These are phyloP conservation scores for Phrynocephalus guinanensis DNA, from an alignment of 2,797 vertebrate genomes.

Conservation along the genomic window DNA sequence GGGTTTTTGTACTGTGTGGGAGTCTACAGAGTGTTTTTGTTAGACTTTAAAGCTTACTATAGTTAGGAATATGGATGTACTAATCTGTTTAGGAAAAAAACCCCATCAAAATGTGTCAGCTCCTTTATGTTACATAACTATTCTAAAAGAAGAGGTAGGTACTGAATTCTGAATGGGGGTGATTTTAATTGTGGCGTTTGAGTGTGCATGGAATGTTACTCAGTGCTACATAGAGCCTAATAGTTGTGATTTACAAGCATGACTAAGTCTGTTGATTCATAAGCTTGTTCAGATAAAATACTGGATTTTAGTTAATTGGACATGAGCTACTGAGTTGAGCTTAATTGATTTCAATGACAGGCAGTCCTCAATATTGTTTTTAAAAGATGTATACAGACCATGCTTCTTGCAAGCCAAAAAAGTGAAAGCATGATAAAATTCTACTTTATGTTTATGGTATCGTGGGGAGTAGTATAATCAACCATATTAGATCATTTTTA, in stretches of 20 bases:
- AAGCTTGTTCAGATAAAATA: background rate
- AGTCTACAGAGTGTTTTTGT: slow-evolving; percentile 68
- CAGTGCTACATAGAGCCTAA: slow-evolving; percentile 15
- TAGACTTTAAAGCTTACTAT: slow-evolving; percentile 72
- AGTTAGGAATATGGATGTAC: slow-evolving; percentile 70
- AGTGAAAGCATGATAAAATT: background rate
- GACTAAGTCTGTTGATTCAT: background rate
- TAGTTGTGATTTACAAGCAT: background rate
- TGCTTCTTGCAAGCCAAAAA: background rate
- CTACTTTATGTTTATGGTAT: background rate
- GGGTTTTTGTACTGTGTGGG: slow-evolving; percentile 66
- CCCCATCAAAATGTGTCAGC: slow-evolving; percentile 56
- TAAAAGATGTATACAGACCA: background rate
- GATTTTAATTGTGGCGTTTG: slow-evolving; percentile 46
- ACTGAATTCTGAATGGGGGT: slow-evolving; percentile 16
- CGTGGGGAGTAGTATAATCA: background rate
- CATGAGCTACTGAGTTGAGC: background rate
- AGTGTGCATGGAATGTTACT: slow-evolving; percentile 17
- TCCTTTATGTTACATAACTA: slow-evolving; percentile 31
- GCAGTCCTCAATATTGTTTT: background rate
- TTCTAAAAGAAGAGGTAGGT: slow-evolving; percentile 47
- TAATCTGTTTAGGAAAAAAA: slow-evolving; percentile 63
- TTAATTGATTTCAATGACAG: background rate
- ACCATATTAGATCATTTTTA: background rate
- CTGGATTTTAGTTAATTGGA: slow-evolving; percentile 21